phyloP scores from a whole-genome alignment of 30 jellyfish, hydroid and myxozoan species.

The Hydra vulgaris region DNA sequence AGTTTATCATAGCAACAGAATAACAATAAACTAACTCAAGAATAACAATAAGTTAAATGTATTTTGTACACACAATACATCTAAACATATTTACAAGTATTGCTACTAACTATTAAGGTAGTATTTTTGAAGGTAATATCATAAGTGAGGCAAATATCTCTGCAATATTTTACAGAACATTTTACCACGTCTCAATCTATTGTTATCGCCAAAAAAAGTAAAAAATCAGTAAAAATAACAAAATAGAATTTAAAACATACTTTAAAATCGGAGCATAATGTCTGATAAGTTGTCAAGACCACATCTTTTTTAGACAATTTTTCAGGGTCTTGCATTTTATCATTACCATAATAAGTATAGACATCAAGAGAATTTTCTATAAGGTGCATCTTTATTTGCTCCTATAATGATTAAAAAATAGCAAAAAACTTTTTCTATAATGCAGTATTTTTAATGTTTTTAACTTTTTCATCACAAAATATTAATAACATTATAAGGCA shows the following conservation, averaged over 20 bases:
- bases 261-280: constrained; percentile 31
- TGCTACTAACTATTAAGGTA: too few species aligned
- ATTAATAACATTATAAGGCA: background rate
- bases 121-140: too few species aligned
- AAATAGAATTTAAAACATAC: background rate
- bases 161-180: too few species aligned
- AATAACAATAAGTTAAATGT: too few species aligned
- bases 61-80: too few species aligned
- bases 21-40: too few species aligned
- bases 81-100: too few species aligned
- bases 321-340: constrained; percentile 31
- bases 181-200: too few species aligned
- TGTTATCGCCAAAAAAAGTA: background rate
- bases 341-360: constrained; percentile 51
- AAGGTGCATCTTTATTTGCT: constrained; percentile 30
- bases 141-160: too few species aligned
- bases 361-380: constrained; percentile 44
- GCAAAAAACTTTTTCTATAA: background rate
- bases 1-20: too few species aligned
- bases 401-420: constrained; percentile 4
- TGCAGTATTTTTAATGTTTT: too few species aligned
- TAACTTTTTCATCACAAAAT: background rate
- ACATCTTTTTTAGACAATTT: constrained; percentile 33
- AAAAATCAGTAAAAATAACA: background rate
- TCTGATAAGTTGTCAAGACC: constrained; percentile 58